phyloP scores from a whole-genome alignment of 1,140 invertebrate species.

The Andrena cerasifolii region DNA sequence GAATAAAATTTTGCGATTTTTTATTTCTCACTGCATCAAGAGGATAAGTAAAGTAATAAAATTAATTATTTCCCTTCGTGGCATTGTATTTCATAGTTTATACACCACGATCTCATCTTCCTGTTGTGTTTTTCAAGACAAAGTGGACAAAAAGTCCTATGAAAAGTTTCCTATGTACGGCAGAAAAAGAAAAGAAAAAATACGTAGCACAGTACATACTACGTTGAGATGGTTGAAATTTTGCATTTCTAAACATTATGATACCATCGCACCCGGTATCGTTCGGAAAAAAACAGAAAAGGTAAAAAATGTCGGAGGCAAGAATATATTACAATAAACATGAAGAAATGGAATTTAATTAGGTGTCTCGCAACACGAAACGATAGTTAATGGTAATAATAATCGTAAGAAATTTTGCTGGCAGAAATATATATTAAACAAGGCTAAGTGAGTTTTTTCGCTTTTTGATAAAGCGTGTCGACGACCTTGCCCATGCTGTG shows the following conservation, averaged over 20 bases:
- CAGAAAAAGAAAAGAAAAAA: too few relatives aligned
- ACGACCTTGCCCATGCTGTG: slow-evolving; percentile 99
- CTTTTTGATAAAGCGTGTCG: slow-evolving; percentile 98
- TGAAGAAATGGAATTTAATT: slow-evolving; percentile 14
- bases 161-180: too few relatives aligned
- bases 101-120: not conserved
- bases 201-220: too few relatives aligned
- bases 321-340: slow-evolving; percentile 7
- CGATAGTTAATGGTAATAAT: slow-evolving; percentile 75
- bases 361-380: slow-evolving; percentile 69
- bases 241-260: too few relatives aligned
- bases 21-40: not conserved
- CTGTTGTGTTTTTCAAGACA: not conserved
- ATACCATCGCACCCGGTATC: too few relatives aligned
- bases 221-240: too few relatives aligned
- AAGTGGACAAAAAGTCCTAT: not conserved
- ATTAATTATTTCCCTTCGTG: not conserved
- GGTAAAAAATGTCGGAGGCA: slow-evolving; percentile 11
- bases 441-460: slow-evolving; percentile 97
- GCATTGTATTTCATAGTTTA: slow-evolving; percentile 25
- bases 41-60: slow-evolving; percentile 29
- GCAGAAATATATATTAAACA: slow-evolving; percentile 75
- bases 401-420: slow-evolving; percentile 74
- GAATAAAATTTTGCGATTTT: slow-evolving; percentile 1
- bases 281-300: not conserved